Conservation (phyloP, 2,113 vertebrate species). For the Ciconia boyciana region DNA sequence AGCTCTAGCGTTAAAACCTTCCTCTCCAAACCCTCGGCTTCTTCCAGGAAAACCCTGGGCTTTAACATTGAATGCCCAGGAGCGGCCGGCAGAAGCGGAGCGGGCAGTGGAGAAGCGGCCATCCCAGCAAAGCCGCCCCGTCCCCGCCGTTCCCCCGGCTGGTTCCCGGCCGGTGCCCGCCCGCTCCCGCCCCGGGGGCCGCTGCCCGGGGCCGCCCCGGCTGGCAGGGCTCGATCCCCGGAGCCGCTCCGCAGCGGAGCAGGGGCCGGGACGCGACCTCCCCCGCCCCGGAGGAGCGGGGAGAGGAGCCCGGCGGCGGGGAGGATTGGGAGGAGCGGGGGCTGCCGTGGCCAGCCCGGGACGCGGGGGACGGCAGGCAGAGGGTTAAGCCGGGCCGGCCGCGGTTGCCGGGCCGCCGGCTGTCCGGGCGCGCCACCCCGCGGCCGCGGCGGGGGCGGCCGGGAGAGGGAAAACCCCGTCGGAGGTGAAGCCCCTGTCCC, state of each 20-base stretch:
- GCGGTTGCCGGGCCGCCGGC: not conserved
- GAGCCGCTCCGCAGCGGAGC: not conserved
- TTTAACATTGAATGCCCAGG: not conserved
- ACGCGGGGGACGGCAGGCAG: not conserved
- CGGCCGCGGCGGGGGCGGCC: not conserved
- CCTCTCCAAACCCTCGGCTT: not conserved
- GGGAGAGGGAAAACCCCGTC: not conserved
- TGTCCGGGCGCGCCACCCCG: conserved; percentile 52
- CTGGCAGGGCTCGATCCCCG: not conserved
- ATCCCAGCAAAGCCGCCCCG: not conserved
- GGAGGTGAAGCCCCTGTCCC: not conserved
- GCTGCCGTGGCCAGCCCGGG: not conserved
- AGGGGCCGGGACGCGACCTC: not conserved
- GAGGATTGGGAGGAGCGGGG: not conserved
- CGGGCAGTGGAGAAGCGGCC: not conserved
- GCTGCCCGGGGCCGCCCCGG: not conserved
- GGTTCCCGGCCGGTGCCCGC: not conserved
- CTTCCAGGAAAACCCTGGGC: not conserved
- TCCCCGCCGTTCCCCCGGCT: not conserved
- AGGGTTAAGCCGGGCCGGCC: not conserved
- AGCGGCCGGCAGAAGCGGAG: not conserved
- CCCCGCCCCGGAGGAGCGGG: not conserved
- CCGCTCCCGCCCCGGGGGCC: not conserved
- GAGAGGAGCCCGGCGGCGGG: not conserved
- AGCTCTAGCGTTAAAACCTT: not conserved